These are phyloP conservation scores for Otocyon megalotis DNA, from an alignment of 2,113 vertebrate genomes.

Conservation along the genomic window DNA sequence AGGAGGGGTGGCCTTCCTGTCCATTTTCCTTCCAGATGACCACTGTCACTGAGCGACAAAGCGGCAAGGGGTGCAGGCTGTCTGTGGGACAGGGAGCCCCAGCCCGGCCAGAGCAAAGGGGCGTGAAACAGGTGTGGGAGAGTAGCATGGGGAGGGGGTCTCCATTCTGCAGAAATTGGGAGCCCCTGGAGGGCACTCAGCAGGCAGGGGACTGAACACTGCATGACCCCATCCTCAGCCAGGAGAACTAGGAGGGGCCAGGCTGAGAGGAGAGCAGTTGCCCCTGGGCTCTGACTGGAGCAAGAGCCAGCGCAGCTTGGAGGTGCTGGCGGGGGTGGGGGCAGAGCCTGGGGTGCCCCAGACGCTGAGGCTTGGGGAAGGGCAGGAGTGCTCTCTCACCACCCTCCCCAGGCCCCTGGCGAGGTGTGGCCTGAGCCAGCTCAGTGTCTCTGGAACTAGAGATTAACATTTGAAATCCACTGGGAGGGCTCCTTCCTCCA, in stretches of 20 bases:
- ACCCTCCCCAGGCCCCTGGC: not conserved
- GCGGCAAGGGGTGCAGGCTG: not conserved
- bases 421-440: not conserved
- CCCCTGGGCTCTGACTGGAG: not conserved
- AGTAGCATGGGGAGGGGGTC: too few relatives aligned
- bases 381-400: not conserved
- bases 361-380: not conserved
- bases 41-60: not conserved
- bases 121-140: not conserved
- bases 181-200: not conserved
- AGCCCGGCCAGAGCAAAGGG: not conserved
- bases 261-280: not conserved
- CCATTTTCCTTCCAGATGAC: not conserved
- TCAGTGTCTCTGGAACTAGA: constrained; percentile 69
- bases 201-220: not conserved
- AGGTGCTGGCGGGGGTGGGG: not conserved
- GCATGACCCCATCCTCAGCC: not conserved
- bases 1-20: not conserved
- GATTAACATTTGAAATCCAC: constrained; percentile 80
- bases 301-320: not conserved
- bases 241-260: not conserved
- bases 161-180: not conserved
- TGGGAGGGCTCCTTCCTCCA: constrained; percentile 68
- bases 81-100: not conserved
- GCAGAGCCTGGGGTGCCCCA: not conserved